Evolutionary conservation across 2,888 invertebrate genomes (phyloP), one percentile per base, ranked within the genome.

Genomic region (Vannuccia rotundouncinata): DNA sequence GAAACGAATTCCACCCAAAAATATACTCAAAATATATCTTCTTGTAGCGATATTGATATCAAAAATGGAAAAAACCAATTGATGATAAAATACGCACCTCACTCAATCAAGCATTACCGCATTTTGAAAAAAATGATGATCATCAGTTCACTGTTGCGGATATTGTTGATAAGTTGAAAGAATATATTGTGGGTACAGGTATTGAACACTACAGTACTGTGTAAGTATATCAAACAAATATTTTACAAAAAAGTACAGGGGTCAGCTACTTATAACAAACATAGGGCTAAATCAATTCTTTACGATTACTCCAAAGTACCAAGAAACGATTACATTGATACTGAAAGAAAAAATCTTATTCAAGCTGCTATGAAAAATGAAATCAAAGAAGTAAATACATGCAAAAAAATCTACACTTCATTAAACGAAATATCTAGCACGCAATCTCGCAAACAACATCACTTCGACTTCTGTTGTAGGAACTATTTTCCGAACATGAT

Each of bases 111-210:
- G 45, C 45, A 2, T 73, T n/a, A 10, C 10, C 31, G 77, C 80
- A 82, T 27, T 30, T 82, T 31, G 27, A 81, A 59, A 29, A 81
- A 79, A 81, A 82, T 80, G 82, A 83, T 29, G 81, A 82, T 45
- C 82, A 82, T 78, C 81, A 82, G 80, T 79, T 81, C 0, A 81
- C 82, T 10, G 77, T 82, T 29, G 1, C n/a, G 25, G 80, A 83
- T 77, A 78, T 83, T 25, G 81, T 82, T 0, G 31, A 78, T 1
- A 82, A 80, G 77, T 82, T 83, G 82, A 45, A 73, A 5, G 81
- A 83, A 29, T 28, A 31, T 0, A 13, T 79, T 5, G 29, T 2
- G 2, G 27, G 5, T n/a, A 27, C 73, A n/a, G 10, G n/a, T 73
- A 25, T 27, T n/a, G 22, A 25, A n/a, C 73, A 5, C 73, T 73